These are phyloP conservation scores for Drosophila nigricruria DNA, from an alignment of 2,888 invertebrate species.

Conservation along the genomic window DNA sequence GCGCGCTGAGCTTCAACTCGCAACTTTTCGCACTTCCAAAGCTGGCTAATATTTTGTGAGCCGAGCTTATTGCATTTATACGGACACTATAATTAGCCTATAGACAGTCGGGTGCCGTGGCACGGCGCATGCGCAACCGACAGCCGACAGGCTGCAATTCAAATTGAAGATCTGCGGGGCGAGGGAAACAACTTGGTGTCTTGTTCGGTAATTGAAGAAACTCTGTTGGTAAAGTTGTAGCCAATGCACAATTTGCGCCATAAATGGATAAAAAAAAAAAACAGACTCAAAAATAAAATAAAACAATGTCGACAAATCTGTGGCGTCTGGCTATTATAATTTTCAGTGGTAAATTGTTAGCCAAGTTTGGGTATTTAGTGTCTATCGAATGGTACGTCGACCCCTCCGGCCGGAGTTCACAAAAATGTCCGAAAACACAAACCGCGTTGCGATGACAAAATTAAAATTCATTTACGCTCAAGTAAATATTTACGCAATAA, in stretches of 20 bases:
- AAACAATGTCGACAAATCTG: conserved; percentile 24
- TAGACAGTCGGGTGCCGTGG: conserved; percentile 40
- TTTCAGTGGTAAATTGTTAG: conserved; percentile 35
- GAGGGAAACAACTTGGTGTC: conserved; percentile 13
- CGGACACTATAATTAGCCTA: conserved; percentile 64
- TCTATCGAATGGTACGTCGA: background rate
- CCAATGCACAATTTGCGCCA: conserved; percentile 49
- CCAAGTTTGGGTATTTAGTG: conserved; percentile 8
- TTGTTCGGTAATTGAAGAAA: conserved; percentile 21
- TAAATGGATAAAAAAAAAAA: conserved; percentile 52
- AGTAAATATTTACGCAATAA: conserved; percentile 81
- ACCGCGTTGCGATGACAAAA: conserved; percentile 57
- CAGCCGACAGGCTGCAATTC: conserved; percentile 65
- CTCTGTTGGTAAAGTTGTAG: conserved; percentile 29
- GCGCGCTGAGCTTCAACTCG: conserved; percentile 31
- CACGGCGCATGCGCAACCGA: conserved; percentile 52
- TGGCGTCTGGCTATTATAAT: conserved; percentile 48
- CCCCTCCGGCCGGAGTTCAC: conserved; percentile 39
- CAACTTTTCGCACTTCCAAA: conserved; percentile 70
- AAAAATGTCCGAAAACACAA: conserved; percentile 42
- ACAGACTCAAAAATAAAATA: background rate
- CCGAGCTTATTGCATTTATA: conserved; percentile 46
- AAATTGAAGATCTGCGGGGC: conserved; percentile 17
- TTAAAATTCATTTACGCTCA: conserved; percentile 80
- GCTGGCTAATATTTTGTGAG: conserved; percentile 55